Base-by-base conservation (phyloP, 2,888 invertebrate genomes). In the Cremastinae sp. region DNA sequence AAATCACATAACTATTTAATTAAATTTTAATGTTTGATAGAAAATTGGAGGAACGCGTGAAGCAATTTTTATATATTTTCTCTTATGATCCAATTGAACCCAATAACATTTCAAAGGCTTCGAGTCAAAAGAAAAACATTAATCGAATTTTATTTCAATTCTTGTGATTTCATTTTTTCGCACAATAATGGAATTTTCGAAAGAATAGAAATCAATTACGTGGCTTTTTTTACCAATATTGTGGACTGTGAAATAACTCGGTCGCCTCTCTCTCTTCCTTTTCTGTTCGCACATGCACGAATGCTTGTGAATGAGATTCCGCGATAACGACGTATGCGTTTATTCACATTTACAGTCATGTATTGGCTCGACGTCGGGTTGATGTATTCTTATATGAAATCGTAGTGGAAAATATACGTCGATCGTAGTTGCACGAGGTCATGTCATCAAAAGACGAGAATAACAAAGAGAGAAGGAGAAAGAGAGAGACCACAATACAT, bases 401-500 rank as follows among this genome's bases (percentile, higher is more conserved):
- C 51, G 53, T 70, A 34, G 59, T 53, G 43, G 59, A 59, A 68
- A 68, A 54, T 66, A 36, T 61, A 34, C 28, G 36, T 74, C 36
- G 58, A 47, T 36, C 54, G 56, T 71, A 66, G 71, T 54, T 51
- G 47, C 54, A 56, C 53, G 36, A 66, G 68, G 43, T 58, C 56
- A 62, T 76, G 75, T 64, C 75, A 72, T 76, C 75, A 72, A 69
- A 76, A 72, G 68, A 73, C 64, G 68, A 64, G 75, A 76, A 76
- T 68, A 76, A 62, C 62, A 51, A 34, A 64, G 64, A 65, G 58
- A 51, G 69, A 22, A 61, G 51, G 54, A 59, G 59, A 16, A 38
- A 18, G 41, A 20, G 20, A 20, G 18, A 28, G 34, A 43, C 9
- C 38, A 49, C 7, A 64, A 22, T 66, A 56, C 66, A 54, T 70